Percentiles rank a stretch among this genome's conserved stretches.
These are phyloP conservation scores for Pituophis catenifer DNA, from an alignment of 2,113 vertebrate species.

Conservation along the genomic window DNA sequence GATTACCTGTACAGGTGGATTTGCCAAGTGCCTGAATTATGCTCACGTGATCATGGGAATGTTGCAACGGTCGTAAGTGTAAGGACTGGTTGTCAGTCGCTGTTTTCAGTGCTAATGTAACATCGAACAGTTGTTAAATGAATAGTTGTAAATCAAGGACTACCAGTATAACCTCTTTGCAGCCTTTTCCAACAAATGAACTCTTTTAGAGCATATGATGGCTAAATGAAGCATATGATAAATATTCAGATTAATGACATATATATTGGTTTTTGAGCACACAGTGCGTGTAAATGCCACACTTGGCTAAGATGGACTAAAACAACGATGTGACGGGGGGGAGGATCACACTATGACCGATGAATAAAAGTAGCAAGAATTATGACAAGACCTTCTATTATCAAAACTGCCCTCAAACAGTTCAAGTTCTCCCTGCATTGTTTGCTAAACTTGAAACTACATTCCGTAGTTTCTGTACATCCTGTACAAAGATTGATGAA, in stretches of 20 bases:
- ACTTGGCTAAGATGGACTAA: neutral
- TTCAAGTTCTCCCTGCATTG: neutral
- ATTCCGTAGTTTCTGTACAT: neutral
- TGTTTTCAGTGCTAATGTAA: neutral
- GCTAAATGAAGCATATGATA: neutral
- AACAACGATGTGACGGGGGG: neutral
- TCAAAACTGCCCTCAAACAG: neutral
- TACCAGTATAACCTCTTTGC: neutral
- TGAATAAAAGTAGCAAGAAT: neutral
- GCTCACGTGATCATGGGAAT: neutral
- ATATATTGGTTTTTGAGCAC: neutral
- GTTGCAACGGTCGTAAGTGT: neutral
- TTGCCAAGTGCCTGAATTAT: neutral
- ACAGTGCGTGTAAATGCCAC: rapidly evolving
- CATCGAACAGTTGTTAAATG: neutral
- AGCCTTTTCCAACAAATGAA: neutral
- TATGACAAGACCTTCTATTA: neutral
- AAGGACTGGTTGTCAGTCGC: neutral
- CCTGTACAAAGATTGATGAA: neutral
- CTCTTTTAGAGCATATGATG: neutral
- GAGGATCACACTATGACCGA: neutral
- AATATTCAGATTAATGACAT: neutral
- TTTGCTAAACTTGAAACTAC: neutral
- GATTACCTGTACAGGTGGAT: neutral
- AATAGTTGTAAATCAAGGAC: neutral